Evolutionary conservation across 1,140 invertebrate species (phyloP), one percentile per base, ranked within the genome.

Genomic region (Drosophila cardini): DNA sequence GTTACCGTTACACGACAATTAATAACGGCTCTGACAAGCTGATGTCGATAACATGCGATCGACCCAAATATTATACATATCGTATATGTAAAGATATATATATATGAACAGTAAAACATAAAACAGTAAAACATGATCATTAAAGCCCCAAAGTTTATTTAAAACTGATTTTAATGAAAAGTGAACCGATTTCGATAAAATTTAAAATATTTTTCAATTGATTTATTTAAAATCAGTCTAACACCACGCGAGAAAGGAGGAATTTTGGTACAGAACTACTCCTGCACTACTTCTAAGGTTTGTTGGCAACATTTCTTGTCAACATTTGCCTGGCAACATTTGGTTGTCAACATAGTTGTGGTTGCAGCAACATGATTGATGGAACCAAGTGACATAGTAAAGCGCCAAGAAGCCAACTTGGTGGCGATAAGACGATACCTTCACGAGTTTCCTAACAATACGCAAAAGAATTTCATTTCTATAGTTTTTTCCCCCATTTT

Each of bases 1-100:
- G 45, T 8, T 21, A 45, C 45, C 36, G 48, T 80, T 73, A 84
- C 77, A 74, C 50, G 73, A 58, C 72, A 84, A 85, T 84, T 80
- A 85, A 84, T 70, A 74, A 67, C 48, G 46, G 52, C 46, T 57
- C 40, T 56, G 53, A 55, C 68, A 62, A 60, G 32, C 32, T 18
- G 71, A 55, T 71, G 46, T 64, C 72, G 72, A 75, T 75, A 71
- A 71, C 70, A 64, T 58, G 18, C 72, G 65, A 62, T 60, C 71
- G 72, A 57, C 65, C 72, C 36, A 74, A 62, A 70, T 70, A 74
- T 52, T 30, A 18, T 13, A 15, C 40, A 46, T 30, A 68, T 9
- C 32, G 30, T 21, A 36, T 38, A 62, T 55, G 43, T 48, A 57
- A 11, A 50, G 26, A 53, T 36, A 53, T 5, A 48, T 38, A 38